Conservation (phyloP, 2,113 vertebrate species). For the Mesocricetus auratus region DNA sequence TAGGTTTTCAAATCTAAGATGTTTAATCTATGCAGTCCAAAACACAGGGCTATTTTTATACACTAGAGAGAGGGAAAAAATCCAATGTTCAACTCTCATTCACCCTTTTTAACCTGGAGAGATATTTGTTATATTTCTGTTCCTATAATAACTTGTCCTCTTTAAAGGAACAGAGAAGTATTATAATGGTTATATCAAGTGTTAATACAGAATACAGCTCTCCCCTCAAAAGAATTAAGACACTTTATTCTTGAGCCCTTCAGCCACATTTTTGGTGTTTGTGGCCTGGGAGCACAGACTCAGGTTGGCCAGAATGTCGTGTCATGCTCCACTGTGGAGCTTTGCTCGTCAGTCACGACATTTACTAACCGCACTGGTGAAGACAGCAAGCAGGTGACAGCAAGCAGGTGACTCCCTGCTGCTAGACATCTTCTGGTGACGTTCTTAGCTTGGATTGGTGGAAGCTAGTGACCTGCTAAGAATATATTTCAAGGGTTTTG, state of each 20-base stretch:
- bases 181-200: not conserved
- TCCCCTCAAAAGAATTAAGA: not conserved
- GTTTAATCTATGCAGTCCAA: not conserved
- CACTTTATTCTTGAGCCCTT: not conserved
- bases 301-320: not conserved
- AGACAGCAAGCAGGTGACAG: not conserved
- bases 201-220: not conserved
- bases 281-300: not conserved
- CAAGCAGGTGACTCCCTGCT: not conserved
- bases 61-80: not conserved
- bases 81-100: not conserved
- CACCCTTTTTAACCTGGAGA: slow-evolving; percentile 16
- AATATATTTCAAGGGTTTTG: not conserved
- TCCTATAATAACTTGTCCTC: not conserved
- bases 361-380: not conserved
- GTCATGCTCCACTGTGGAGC: not conserved
- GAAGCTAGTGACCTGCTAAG: not conserved
- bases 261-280: not conserved
- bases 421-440: not conserved
- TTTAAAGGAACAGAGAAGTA: not conserved
- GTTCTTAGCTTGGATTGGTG: not conserved
- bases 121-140: not conserved
- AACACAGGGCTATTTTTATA: not conserved
- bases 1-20: not conserved
- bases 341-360: not conserved